These are phyloP conservation scores for Oreortyx pictus DNA, from an alignment of 2,797 vertebrate species.

Conservation along the genomic window DNA sequence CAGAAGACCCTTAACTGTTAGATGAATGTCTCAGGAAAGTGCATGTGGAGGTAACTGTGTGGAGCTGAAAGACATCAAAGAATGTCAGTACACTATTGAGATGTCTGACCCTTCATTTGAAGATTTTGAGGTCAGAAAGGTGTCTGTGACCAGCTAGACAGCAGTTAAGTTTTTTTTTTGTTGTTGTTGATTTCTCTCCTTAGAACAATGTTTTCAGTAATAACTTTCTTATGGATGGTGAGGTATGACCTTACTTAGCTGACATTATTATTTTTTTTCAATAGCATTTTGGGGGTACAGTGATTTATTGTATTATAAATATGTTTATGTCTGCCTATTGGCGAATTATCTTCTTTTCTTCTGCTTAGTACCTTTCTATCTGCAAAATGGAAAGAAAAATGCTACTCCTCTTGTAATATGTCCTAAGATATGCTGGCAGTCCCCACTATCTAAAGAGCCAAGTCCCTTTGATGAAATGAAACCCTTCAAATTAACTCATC, in stretches of 20 bases:
- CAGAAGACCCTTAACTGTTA: not conserved
- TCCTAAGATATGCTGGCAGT: not conserved
- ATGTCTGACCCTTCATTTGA: not conserved
- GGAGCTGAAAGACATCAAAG: not conserved
- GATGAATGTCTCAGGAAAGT: not conserved
- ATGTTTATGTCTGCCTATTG: not conserved
- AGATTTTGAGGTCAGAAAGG: not conserved
- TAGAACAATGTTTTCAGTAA: not conserved
- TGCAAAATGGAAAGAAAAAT: not conserved
- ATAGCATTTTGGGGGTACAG: not conserved
- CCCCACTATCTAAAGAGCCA: rapidly evolving
- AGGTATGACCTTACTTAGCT: not conserved
- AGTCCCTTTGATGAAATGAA: not conserved
- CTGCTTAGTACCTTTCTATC: not conserved
- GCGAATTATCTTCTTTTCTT: not conserved
- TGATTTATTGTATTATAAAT: not conserved
- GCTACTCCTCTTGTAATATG: not conserved
- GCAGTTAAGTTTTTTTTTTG: not conserved
- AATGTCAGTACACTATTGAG: not conserved
- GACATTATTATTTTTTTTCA: not conserved
- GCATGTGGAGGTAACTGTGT: not conserved
- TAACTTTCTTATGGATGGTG: not conserved
- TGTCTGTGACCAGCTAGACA: not conserved
- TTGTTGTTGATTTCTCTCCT: rapidly evolving
- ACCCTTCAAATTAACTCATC: not conserved